Evolutionary conservation across 37 sponge, comb jelly and placozoan species (phyloP), one percentile per base, ranked within the genome.

Genomic region (Ephydatia muelleri): DNA sequence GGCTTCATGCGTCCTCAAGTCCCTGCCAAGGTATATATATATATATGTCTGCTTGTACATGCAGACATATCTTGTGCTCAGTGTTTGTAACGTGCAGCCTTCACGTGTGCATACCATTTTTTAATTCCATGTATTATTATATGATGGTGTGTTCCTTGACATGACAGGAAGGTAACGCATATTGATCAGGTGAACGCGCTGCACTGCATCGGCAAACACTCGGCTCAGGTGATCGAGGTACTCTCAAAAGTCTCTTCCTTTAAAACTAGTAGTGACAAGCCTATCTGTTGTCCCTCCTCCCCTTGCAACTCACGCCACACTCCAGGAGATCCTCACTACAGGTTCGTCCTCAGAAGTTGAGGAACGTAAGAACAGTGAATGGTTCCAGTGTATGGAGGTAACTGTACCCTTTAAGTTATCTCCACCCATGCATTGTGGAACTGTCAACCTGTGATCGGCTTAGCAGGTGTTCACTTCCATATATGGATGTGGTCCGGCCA

Each of bases 401-500:
- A 73, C 75, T 73, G 29, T 73, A 37, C 37, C 22, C 25, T 30
- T 30, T 30, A 8, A 21, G 6, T 1, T 57, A 23, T 82, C 2
- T 32, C 23, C 0, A n/a, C 73, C 23, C 0, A 22, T 11, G 8
- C 47, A 75, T 76, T 82, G n/a, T 75, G 43, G 47, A 77, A 34
- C 38, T 83, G 57, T 2, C 14, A 2, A 23, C 67, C 32, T 27
- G 36, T 70, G 49, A 38, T 47, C 72, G 78, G 14, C 29, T 3
- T 31, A 8, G 32, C 80, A 89, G 90, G 38, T 89, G 68, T 89
- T 89, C 57, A 84, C 76, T 28, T 71, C 76, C 26, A 22, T 89
- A 8, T 89, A 85, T 69, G 90, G 90, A n/a, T 84, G 85, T 84
- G 90, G 85, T 19, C 47, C 90, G 32, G 85, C 85, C 40, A 89